phyloP scores from a whole-genome alignment of 92 coral and sea anemone species.

The Plumapathes pennacea region DNA sequence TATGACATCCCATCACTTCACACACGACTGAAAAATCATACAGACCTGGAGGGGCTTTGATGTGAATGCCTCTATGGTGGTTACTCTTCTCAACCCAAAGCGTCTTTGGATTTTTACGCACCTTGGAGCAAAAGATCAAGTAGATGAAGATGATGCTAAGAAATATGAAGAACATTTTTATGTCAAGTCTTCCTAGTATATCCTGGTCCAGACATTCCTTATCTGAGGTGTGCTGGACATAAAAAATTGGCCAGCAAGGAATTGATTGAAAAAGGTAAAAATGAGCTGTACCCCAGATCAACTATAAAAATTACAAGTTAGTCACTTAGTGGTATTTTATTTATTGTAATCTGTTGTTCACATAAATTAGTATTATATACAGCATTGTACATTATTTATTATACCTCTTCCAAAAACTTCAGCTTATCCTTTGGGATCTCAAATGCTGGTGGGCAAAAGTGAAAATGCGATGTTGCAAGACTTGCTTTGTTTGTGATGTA shows the following conservation, averaged over 20 bases:
- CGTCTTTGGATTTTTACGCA: slow-evolving; percentile 64
- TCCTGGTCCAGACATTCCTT: too few species aligned
- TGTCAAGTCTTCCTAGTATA: too few species aligned
- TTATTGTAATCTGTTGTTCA: too few species aligned
- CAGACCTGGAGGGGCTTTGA: slow-evolving; percentile 42
- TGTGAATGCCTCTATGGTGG: slow-evolving; percentile 87
- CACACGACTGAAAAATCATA: not conserved
- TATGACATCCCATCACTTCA: too few species aligned
- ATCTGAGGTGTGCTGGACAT: too few species aligned
- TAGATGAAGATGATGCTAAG: not conserved
- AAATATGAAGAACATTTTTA: not conserved
- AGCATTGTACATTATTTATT: not conserved
- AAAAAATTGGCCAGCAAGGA: too few species aligned
- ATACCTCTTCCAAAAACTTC: slow-evolving; percentile 79
- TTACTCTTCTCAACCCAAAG: slow-evolving; percentile 97
- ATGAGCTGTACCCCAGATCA: too few species aligned
- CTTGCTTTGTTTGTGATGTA: slow-evolving; percentile 89
- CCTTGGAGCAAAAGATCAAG: slow-evolving; percentile 34
- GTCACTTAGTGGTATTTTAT: too few species aligned
- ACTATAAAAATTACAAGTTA: too few species aligned
- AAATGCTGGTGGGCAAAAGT: slow-evolving; percentile 89
- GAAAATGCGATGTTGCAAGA: slow-evolving; percentile 70
- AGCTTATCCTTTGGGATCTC: slow-evolving; percentile 79
- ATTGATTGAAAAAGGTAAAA: too few species aligned
- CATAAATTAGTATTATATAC: too few species aligned